Evolutionary conservation across 92 coral and sea anemone species (phyloP).

Genomic region (Palythoa grandis): DNA sequence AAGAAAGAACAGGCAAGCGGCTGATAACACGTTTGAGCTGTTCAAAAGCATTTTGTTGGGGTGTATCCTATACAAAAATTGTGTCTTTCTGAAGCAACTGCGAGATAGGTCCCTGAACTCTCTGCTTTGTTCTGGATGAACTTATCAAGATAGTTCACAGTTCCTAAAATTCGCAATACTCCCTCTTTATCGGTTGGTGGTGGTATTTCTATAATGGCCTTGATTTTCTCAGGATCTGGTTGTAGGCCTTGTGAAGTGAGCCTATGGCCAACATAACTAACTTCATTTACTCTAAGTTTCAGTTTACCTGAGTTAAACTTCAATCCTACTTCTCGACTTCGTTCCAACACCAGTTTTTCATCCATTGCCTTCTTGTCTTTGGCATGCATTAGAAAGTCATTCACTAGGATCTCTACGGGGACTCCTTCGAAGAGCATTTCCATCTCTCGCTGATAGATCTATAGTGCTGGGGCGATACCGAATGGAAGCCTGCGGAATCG

Average conservation of each 20-base stretch:
- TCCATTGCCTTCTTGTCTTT: not conserved
- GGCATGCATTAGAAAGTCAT: not conserved
- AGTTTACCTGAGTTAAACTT: not conserved
- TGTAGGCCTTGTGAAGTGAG: conserved; percentile 1
- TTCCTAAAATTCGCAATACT: conserved; percentile 7
- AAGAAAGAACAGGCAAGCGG: no score
- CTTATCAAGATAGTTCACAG: no score
- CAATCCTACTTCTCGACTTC: not conserved
- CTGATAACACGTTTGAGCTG: no score
- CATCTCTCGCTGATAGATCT: not conserved
- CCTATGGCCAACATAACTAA: no score
- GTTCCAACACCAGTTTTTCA: not conserved
- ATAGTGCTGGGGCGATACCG: not conserved
- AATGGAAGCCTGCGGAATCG: not conserved
- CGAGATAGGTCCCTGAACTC: no score
- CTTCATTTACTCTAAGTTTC: no score
- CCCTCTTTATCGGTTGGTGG: conserved; percentile 49
- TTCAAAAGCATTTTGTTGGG: no score
- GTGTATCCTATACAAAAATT: no score
- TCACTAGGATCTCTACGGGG: not conserved
- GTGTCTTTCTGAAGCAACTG: no score
- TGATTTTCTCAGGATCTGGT: not conserved
- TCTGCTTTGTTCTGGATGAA: not conserved
- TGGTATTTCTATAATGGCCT: no score
- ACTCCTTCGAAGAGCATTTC: not conserved